Base-by-base conservation (phyloP, 2,888 invertebrate genomes). In the Tuta absoluta region DNA sequence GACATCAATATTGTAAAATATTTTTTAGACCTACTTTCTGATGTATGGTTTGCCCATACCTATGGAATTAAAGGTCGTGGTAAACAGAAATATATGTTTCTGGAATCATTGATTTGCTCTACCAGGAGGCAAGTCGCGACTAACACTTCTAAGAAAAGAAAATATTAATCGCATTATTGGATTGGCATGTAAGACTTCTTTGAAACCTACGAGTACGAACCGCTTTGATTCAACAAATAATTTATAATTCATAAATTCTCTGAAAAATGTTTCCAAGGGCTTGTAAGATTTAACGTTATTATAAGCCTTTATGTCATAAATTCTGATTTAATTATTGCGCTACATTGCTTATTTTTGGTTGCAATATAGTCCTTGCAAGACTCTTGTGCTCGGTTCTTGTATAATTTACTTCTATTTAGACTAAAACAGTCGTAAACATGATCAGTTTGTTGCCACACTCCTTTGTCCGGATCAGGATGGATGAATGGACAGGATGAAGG, bases 401-500 rank as follows among this genome's bases (percentile, higher is more conserved):
- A 23, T 19, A 62, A 63, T 66, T 66, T 66, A 66, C 61, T 37
- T 62, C 66, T 66, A 66, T 66, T 66, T 63, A 63, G 61, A 53
- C 66, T 63, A 62, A 59, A 65, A 58, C 60, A 57, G 53, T 56
- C 49, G 38, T 63, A 71, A 77, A 80, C 69, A 78, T 74, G 71
- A 73, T 69, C 66, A 68, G 72, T 69, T 68, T 71, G 70, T 74
- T 72, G 71, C 67, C 70, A 72, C 75, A 79, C 71, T 81, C 76
- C 86, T 87, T 87, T 89, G 88, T 88, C 75, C 77, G 24, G 77
- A 72, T 65, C 70, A 66, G 66, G 75, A 63, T n/a, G n/a, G n/a
- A n/a, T n/a, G n/a, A n/a, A n/a, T n/a, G n/a, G 69, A 67, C 80
- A 75, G 78, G 76, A 81, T 77, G 80, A 64, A 76, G 75, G 76